Evolutionary conservation across 2,797 vertebrate genomes (phyloP).

Genomic region (Aeoliscus strigatus): DNA sequence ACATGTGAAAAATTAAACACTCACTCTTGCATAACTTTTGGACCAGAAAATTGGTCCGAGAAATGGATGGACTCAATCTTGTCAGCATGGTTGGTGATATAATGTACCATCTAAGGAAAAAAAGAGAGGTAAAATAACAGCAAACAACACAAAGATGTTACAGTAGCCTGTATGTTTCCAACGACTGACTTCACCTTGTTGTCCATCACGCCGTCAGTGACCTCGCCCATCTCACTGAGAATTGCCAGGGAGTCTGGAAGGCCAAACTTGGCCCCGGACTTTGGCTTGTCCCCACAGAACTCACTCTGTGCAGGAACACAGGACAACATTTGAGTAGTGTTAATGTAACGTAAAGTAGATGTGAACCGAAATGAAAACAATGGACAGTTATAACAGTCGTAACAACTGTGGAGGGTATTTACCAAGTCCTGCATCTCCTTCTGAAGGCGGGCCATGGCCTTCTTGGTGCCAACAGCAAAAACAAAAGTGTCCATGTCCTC

Average conservation of each 20-base stretch:
- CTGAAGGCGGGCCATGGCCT: conserved; percentile 90
- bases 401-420: conserved; percentile 26
- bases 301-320: conserved; percentile 81
- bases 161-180: not conserved
- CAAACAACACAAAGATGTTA: not conserved
- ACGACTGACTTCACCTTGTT: conserved; percentile 79
- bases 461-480: conserved; percentile 92
- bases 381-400: too few relatives aligned
- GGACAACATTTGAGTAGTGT: too few relatives aligned
- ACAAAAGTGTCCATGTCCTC: conserved; percentile 99
- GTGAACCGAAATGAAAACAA: too few relatives aligned
- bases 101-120: conserved; percentile 89
- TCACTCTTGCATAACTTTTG: conserved; percentile 99
- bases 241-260: conserved; percentile 91
- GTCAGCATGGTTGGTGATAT: conserved; percentile 92
- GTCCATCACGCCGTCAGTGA: conserved; percentile 97
- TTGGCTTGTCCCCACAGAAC: conserved; percentile 98
- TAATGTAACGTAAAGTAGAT: too few relatives aligned
- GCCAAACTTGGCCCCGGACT: conserved; percentile 92
- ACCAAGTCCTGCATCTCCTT: conserved; percentile 99
- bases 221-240: conserved; percentile 97
- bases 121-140: not conserved
- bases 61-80: conserved; percentile 99
- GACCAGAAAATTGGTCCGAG: conserved; percentile 99
- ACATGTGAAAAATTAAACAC: conserved; percentile 6